A percentile compares a stretch with the other conserved stretches of the same genome.
Conservation (phyloP, 2,797 vertebrate species). For the Peromyscus eremicus region DNA sequence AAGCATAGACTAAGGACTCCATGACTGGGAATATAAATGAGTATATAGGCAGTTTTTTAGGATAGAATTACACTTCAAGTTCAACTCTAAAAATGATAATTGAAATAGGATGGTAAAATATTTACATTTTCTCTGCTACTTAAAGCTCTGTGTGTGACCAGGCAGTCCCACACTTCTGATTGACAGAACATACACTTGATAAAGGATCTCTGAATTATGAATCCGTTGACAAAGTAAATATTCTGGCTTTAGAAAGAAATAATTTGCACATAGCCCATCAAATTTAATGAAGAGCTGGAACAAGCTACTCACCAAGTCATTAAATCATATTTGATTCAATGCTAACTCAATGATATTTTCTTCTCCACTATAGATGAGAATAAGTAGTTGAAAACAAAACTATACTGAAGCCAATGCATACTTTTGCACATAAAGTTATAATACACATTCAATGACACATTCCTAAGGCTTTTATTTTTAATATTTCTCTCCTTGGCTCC, state of each 20-base stretch:
- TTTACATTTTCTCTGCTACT: neutral
- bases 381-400: neutral
- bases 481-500: constrained; percentile 57
- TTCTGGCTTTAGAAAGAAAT: constrained; percentile 6
- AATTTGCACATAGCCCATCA: constrained; percentile 18
- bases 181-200: constrained; percentile 5
- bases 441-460: constrained; percentile 2
- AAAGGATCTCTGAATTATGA: constrained; percentile 17
- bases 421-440: constrained; percentile 4
- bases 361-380: neutral
- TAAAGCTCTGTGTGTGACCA: constrained; percentile 6
- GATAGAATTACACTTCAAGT: constrained; percentile 21
- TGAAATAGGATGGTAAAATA: constrained; percentile 32
- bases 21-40: neutral
- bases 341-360: neutral
- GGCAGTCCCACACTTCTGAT: neutral
- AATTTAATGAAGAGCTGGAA: neutral
- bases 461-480: constrained; percentile 37
- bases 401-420: constrained; percentile 14
- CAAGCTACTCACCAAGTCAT: neutral
- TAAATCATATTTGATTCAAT: neutral
- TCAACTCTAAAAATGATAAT: neutral
- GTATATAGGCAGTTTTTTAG: constrained; percentile 18
- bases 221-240: constrained; percentile 60
- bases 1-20: neutral